phyloP scores from a whole-genome alignment of 2,797 vertebrate genomes.

The Sebastes nivosus region DNA sequence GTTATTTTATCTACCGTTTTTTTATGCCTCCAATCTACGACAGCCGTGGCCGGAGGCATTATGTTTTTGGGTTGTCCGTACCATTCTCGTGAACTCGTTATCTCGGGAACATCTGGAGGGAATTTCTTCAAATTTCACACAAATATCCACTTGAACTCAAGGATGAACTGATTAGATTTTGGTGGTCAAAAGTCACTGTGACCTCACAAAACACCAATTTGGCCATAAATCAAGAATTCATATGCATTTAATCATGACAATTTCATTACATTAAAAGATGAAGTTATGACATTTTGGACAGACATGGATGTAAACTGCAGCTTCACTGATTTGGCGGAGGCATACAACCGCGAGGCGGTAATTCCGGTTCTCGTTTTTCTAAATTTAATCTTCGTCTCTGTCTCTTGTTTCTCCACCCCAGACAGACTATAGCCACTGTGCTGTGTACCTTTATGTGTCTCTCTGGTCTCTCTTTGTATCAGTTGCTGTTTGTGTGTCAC shows the following conservation, averaged over 20 bases:
- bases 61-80: not conserved
- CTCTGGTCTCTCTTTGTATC: conserved; percentile 14
- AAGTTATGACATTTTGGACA: not conserved
- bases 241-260: not conserved
- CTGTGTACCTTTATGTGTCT: conserved; percentile 1
- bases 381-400: not conserved
- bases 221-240: not conserved
- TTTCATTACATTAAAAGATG: not conserved
- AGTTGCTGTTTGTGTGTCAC: conserved; percentile 55
- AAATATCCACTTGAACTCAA: not conserved
- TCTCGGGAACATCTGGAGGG: too few relatives aligned
- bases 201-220: not conserved
- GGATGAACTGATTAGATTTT: not conserved
- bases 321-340: not conserved
- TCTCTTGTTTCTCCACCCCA: not conserved
- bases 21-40: not conserved
- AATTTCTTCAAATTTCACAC: not conserved
- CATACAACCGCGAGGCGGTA: not conserved
- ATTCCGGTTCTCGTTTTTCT: not conserved
- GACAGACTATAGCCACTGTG: not conserved
- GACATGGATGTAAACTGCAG: not conserved
- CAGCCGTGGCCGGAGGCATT: not conserved
- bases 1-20: not conserved
- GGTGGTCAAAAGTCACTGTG: not conserved
- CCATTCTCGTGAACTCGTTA: too few relatives aligned